Conservation (phyloP, 2,888 invertebrate genomes). For the Tinea trinotella region DNA sequence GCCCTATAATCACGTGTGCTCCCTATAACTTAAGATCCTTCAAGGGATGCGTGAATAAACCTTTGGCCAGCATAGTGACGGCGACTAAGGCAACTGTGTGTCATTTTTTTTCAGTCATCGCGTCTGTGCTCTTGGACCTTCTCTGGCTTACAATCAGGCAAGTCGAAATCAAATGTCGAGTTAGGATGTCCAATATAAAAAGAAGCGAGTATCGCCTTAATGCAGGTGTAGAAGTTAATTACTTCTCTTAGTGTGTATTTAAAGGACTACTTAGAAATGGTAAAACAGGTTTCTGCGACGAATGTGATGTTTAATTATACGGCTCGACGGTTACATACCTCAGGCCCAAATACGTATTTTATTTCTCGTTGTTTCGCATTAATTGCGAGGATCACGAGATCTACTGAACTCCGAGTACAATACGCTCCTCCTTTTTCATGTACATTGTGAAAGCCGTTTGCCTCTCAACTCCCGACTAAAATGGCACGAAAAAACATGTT, state of each 20-base stretch:
- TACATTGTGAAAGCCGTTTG: slow-evolving; percentile 26
- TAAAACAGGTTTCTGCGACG: background rate
- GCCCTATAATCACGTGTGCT: too few relatives aligned
- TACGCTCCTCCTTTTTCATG: slow-evolving; percentile 38
- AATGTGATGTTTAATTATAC: slow-evolving; percentile 51
- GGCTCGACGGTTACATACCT: slow-evolving; percentile 38
- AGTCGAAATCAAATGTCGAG: too few relatives aligned
- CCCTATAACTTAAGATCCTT: too few relatives aligned
- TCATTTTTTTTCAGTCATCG: too few relatives aligned
- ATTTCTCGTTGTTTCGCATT: slow-evolving; percentile 53
- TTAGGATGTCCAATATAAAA: too few relatives aligned
- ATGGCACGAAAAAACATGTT: slow-evolving; percentile 3
- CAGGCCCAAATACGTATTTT: slow-evolving; percentile 28
- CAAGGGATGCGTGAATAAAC: too few relatives aligned
- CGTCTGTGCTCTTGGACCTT: too few relatives aligned
- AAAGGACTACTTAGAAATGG: background rate
- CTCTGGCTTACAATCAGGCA: too few relatives aligned
- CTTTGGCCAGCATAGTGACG: too few relatives aligned
- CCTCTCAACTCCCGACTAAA: slow-evolving; percentile 21
- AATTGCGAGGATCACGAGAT: slow-evolving; percentile 41
- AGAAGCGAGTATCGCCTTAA: background rate
- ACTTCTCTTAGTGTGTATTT: slow-evolving; percentile 13
- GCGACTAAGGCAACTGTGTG: too few relatives aligned
- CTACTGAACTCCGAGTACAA: slow-evolving; percentile 22
- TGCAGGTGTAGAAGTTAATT: slow-evolving; percentile 3